Evolutionary conservation across 2,113 vertebrate genomes (phyloP).

Genomic region (Dromiciops gliroides): DNA sequence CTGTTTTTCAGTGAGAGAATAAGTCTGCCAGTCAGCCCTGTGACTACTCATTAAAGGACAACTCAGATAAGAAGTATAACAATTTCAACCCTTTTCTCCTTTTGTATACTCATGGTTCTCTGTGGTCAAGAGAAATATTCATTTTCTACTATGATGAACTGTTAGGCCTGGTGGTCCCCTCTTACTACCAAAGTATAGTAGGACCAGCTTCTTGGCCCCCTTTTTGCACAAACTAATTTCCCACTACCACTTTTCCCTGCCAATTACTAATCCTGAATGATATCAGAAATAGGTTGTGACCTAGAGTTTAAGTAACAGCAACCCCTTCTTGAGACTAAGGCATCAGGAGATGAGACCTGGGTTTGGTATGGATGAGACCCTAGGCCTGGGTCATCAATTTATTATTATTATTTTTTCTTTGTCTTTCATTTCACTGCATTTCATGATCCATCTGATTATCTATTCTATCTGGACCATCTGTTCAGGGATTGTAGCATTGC

Average conservation of each 20-base stretch:
- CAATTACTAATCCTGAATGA: not conserved
- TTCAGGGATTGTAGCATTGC: not conserved
- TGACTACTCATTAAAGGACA: not conserved
- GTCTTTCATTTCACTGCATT: not conserved
- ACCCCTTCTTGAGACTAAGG: not conserved
- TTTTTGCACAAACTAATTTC: not conserved
- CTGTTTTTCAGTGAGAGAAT: not conserved
- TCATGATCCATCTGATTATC: not conserved
- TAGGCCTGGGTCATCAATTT: not conserved
- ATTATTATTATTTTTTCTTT: not conserved
- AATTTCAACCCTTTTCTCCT: not conserved
- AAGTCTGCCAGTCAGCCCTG: not conserved
- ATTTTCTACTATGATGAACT: not conserved
- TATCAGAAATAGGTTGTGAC: not conserved
- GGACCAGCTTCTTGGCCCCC: not conserved
- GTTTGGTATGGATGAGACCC: not conserved
- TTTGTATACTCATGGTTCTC: not conserved
- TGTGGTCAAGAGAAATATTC: not conserved
- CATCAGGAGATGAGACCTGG: not conserved
- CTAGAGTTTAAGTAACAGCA: not conserved
- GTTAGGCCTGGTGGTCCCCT: no score
- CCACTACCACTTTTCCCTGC: not conserved
- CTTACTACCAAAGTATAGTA: not conserved
- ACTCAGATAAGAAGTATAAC: not conserved
- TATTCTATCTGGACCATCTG: not conserved